Evolutionary conservation across 2,888 invertebrate species (phyloP).

Genomic region (Dioctria linearis): DNA sequence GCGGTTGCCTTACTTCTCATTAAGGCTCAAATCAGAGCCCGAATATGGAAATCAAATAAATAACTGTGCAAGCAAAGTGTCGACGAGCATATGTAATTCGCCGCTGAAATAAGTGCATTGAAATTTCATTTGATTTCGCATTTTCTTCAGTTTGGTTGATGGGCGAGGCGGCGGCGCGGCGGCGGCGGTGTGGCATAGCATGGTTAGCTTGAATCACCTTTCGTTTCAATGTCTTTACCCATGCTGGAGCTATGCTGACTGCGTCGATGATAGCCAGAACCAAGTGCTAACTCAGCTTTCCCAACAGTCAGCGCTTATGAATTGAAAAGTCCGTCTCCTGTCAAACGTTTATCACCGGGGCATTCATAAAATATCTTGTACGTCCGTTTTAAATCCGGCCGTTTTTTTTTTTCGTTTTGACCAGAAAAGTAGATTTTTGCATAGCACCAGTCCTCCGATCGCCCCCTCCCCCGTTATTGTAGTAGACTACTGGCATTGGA

Average conservation of each 20-base stretch:
- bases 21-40: constrained; percentile 29
- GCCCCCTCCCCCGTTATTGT: no score
- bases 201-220: neutral
- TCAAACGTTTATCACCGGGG: constrained; percentile 59
- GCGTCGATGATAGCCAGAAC: constrained; percentile 21
- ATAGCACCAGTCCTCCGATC: constrained; percentile 17
- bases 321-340: constrained; percentile 60
- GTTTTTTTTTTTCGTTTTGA: constrained; percentile 36
- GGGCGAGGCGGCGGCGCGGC: neutral
- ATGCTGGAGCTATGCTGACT: neutral
- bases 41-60: constrained; percentile 41
- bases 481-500: no score
- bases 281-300: constrained; percentile 59
- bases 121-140: constrained; percentile 38
- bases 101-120: constrained; percentile 26
- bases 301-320: constrained; percentile 59
- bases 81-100: constrained; percentile 21
- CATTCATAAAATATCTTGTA: constrained; percentile 59
- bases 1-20: constrained; percentile 15
- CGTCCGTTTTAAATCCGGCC: constrained; percentile 25
- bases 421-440: constrained; percentile 57
- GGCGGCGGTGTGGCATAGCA: neutral
- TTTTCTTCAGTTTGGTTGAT: constrained; percentile 11
- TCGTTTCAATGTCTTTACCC: no score
- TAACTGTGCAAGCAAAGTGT: constrained; percentile 21